These are phyloP conservation scores for Pomatorhinus ruficollis DNA, from an alignment of 2,113 vertebrate species.

Conservation along the genomic window DNA sequence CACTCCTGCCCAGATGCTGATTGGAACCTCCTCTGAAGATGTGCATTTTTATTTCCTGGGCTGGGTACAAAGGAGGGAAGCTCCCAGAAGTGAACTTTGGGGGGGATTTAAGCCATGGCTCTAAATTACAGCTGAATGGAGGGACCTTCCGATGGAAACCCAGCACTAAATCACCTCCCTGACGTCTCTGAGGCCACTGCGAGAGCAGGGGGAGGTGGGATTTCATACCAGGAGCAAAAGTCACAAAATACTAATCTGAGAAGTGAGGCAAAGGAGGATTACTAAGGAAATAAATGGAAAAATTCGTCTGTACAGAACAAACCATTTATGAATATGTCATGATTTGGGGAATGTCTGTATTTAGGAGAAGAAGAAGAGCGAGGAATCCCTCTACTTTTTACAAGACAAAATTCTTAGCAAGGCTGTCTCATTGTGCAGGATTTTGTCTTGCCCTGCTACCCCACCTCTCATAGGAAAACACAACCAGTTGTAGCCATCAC, in stretches of 20 bases:
- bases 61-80: neutral
- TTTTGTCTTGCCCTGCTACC: neutral
- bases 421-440: neutral
- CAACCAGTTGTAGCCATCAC: neutral
- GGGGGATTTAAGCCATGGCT: conserved; percentile 66
- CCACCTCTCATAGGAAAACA: neutral
- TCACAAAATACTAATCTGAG: neutral
- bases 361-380: neutral
- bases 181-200: neutral
- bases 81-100: conserved; percentile 8
- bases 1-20: conserved; percentile 48
- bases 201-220: neutral
- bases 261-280: neutral
- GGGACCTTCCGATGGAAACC: conserved; percentile 12
- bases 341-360: neutral
- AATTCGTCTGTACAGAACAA: neutral
- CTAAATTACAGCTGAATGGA: conserved; percentile 71
- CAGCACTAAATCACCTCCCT: conserved; percentile 60
- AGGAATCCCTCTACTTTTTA: neutral
- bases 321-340: accelerated
- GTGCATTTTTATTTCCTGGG: conserved; percentile 53
- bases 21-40: conserved; percentile 22
- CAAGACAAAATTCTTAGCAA: neutral
- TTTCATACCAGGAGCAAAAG: neutral
- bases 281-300: neutral